phyloP scores from a whole-genome alignment of 2,888 invertebrate species.

The Nephrotoma guestfalica region DNA sequence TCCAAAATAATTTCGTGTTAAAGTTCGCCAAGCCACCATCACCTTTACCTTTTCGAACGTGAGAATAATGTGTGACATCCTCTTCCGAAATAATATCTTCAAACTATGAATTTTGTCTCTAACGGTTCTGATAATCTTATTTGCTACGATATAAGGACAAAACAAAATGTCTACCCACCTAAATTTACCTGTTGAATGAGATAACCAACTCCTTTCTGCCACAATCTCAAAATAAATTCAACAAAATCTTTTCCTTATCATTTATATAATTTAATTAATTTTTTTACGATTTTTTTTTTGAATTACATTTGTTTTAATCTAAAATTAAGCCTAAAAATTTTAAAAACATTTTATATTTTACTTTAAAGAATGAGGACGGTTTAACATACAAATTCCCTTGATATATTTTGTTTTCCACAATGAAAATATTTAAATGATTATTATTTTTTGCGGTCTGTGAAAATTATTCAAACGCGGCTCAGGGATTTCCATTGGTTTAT shows the following conservation, averaged over 20 bases:
- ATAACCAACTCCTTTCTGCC: too few species aligned
- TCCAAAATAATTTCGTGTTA: too few species aligned
- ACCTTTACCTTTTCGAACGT: too few species aligned
- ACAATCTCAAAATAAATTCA: neutral
- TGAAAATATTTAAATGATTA: neutral
- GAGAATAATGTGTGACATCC: too few species aligned
- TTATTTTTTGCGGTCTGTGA: neutral
- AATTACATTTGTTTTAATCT: neutral
- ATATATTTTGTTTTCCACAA: neutral
- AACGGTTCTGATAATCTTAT: too few species aligned
- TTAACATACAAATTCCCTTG: neutral
- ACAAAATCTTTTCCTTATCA: neutral
- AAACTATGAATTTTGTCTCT: too few species aligned
- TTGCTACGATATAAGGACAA: too few species aligned
- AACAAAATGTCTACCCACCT: too few species aligned
- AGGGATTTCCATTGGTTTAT: neutral
- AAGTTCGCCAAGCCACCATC: too few species aligned
- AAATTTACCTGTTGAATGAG: too few species aligned
- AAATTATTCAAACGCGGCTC: neutral
- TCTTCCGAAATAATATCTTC: too few species aligned
- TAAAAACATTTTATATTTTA: neutral
- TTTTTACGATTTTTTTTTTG: neutral
- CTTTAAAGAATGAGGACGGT: neutral
- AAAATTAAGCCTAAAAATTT: neutral
- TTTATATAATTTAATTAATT: neutral